Percentiles rank a stretch among this genome's conserved stretches.
These are phyloP conservation scores for Propithecus perrieri DNA, from an alignment of 2,797 vertebrate genomes.

Conservation along the genomic window DNA sequence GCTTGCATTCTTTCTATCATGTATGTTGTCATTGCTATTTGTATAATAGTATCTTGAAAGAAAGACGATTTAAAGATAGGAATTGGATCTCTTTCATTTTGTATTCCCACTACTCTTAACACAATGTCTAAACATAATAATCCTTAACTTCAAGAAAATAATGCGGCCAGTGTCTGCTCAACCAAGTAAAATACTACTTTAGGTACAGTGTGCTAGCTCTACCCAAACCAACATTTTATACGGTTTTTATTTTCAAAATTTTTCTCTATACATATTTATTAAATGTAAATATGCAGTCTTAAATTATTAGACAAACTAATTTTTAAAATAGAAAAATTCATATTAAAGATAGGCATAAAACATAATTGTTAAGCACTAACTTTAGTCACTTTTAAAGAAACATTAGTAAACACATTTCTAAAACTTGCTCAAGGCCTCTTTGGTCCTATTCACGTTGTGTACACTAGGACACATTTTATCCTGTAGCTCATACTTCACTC, in stretches of 20 bases:
- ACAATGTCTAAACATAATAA: background rate
- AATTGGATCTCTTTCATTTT: background rate
- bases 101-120: background rate
- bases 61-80: background rate
- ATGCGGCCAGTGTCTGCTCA: background rate
- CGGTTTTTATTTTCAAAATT: background rate
- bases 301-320: background rate
- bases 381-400: background rate
- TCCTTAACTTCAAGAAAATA: background rate
- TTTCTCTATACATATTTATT: background rate
- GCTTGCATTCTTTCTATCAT: background rate
- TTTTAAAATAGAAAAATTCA: background rate
- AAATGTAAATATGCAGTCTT: background rate
- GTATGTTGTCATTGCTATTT: background rate
- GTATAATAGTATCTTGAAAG: background rate
- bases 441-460: no score
- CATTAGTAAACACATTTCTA: background rate
- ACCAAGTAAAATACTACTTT: background rate
- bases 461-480: no score
- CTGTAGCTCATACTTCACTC: background rate
- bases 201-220: background rate
- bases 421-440: background rate
- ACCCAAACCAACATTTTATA: background rate
- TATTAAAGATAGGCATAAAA: background rate
- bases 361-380: background rate